Base-by-base conservation (phyloP, 1,140 invertebrate genomes). In the Atta texana region DNA sequence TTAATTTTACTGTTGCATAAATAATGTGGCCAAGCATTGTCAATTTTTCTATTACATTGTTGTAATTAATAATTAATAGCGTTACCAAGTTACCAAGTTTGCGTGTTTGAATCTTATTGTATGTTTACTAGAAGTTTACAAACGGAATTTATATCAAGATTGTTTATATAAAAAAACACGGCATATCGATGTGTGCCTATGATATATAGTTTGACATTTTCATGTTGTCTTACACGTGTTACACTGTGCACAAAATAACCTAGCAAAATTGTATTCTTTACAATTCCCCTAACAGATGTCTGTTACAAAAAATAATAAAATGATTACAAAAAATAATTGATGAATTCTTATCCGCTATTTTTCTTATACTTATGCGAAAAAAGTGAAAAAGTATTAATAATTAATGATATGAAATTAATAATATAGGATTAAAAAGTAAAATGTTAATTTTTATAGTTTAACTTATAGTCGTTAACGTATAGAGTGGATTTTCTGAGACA, bases 151-250 rank as follows among this genome's bases (percentile, higher is more conserved):
- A 34, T 18, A 64, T 6, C 18, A 34, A 34, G 31, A 81, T 24
- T 69, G 34, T 57, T 14, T 71, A 34, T 34, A 31, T 21, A 18
- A 81, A n/a, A 3, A 16, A 69, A 51, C 51, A 31, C 21, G 34
- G 39, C 78, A 34, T 81, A 81, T 72, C 10, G 78, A 57, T 81
- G 34, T 81, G 51, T 72, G 78, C 66, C 78, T 81, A 72, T 53
- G 78, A 69, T 34, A 81, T 80, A 80, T 80, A 49, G n/a, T 81
- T 72, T 81, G 78, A 81, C 78, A 81, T 81, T 81, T 81, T 71
- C 78, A 81, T 57, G 51, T 80, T 57, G 31, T 28, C 31, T 55
- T 24, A 39, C 66, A 72, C 21, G 12, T 49, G 16, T 55, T 80
- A 55, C 16, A n/a, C 64, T n/a, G 4, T 69, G 24, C 5, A 61